These are phyloP conservation scores for Sthenelais limicola DNA, from an alignment of 2,888 invertebrate genomes.

Conservation along the genomic window DNA sequence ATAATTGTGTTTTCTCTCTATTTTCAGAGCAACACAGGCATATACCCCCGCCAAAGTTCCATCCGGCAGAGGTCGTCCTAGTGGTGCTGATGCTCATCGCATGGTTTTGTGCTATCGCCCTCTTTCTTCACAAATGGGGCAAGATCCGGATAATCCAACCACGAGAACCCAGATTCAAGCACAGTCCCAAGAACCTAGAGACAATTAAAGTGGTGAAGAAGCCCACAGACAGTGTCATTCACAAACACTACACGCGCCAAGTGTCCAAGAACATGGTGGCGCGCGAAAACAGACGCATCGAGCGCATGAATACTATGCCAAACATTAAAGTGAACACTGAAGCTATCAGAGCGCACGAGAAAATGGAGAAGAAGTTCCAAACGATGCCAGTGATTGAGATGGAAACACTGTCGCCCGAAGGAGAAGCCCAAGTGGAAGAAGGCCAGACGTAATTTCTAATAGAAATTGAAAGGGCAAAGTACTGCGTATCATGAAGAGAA, in stretches of 20 bases:
- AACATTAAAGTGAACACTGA: slow-evolving; percentile 49
- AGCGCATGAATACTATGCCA: slow-evolving; percentile 55
- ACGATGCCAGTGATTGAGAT: slow-evolving; percentile 38
- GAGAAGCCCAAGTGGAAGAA: slow-evolving; percentile 12
- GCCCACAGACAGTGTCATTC: slow-evolving; percentile 70
- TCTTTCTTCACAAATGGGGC: slow-evolving; percentile 69
- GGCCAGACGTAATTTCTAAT: too few species aligned
- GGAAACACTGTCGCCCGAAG: slow-evolving; percentile 27
- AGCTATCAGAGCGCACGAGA: not conserved
- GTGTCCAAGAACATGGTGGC: slow-evolving; percentile 50
- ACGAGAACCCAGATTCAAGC: slow-evolving; percentile 64
- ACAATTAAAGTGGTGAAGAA: slow-evolving; percentile 67
- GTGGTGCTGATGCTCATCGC: slow-evolving; percentile 50
- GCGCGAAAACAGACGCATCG: slow-evolving; percentile 48
- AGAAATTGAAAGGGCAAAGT: too few species aligned
- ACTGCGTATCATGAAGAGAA: too few species aligned
- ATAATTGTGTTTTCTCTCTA: not conserved
- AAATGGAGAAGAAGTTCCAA: slow-evolving; percentile 15
- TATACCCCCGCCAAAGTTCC: slow-evolving; percentile 6
- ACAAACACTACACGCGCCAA: slow-evolving; percentile 63
- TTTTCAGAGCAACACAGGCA: slow-evolving; percentile 3
- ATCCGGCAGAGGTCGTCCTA: slow-evolving; percentile 49
- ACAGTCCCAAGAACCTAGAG: slow-evolving; percentile 68
- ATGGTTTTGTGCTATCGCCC: slow-evolving; percentile 65
- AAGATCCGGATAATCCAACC: slow-evolving; percentile 68